These are phyloP conservation scores for Congeria kusceri DNA, from an alignment of 2,888 invertebrate genomes.

Conservation along the genomic window DNA sequence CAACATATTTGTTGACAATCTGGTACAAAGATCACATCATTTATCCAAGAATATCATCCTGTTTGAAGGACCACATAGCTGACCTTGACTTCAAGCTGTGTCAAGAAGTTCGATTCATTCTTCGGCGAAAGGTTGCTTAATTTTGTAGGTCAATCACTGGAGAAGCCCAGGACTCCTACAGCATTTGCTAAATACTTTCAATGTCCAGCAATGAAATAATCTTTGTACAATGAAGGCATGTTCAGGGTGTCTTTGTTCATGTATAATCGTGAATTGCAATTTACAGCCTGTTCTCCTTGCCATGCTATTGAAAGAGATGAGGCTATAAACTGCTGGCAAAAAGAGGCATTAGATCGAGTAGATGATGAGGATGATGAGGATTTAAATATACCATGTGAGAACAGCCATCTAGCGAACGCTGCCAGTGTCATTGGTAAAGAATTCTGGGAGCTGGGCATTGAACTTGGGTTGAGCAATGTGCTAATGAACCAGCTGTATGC, in stretches of 20 bases:
- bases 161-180: background rate
- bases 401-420: background rate
- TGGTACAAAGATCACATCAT: constrained; percentile 55
- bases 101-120: background rate
- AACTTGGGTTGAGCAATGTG: background rate
- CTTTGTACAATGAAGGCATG: background rate
- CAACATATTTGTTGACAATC: constrained; percentile 24
- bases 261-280: background rate
- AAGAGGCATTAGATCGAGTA: background rate
- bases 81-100: background rate
- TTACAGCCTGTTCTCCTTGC: background rate
- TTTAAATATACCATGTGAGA: background rate
- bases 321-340: too few relatives aligned
- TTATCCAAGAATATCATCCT: constrained; percentile 34
- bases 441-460: background rate
- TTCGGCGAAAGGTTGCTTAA: too few relatives aligned
- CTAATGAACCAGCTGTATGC: background rate
- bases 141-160: background rate
- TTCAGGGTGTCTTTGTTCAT: background rate
- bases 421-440: background rate
- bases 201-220: background rate
- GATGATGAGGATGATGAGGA: background rate
- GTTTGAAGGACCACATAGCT: background rate
- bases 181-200: background rate
- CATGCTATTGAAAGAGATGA: background rate